phyloP scores from a whole-genome alignment of 2,797 vertebrate species.

The Telmatherina bonti region DNA sequence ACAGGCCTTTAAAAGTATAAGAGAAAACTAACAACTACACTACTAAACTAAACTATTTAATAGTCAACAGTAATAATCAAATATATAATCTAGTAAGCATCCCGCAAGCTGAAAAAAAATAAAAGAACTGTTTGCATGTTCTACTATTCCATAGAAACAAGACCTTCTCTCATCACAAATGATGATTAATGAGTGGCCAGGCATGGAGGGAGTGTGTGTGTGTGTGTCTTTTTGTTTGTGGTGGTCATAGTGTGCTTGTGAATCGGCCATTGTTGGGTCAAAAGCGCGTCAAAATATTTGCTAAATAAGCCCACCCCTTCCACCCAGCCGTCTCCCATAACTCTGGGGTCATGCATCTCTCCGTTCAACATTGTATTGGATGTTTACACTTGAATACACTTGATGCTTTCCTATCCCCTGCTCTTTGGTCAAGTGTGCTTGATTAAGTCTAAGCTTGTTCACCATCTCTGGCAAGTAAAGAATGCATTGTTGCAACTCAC shows the following conservation, averaged over 20 bases:
- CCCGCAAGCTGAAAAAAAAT: conserved; percentile 49
- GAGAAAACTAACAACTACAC: conserved; percentile 12
- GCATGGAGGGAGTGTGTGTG: conserved; percentile 32
- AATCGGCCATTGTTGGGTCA: conserved; percentile 77
- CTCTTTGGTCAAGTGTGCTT: conserved; percentile 75
- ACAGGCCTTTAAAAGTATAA: conserved; percentile 30
- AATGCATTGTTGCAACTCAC: conserved; percentile 74
- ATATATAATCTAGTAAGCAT: conserved; percentile 56
- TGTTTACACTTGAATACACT: conserved; percentile 80
- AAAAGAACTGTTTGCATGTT: conserved; percentile 42
- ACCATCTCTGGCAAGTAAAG: conserved; percentile 70
- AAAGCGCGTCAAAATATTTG: conserved; percentile 80
- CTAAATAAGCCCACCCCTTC: conserved; percentile 72
- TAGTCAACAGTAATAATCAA: conserved; percentile 62
- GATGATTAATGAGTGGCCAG: conserved; percentile 76
- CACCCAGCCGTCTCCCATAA: conserved; percentile 60
- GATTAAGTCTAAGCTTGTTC: conserved; percentile 81
- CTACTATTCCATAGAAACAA: conserved; percentile 68
- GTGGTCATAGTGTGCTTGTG: conserved; percentile 43
- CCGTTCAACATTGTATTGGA: conserved; percentile 68
- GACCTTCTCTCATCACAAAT: conserved; percentile 70
- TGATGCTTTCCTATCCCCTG: conserved; percentile 57
- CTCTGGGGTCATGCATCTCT: conserved; percentile 69
- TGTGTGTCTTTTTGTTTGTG: conserved; percentile 28
- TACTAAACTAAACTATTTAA: conserved; percentile 24